Evolutionary conservation across 1,140 invertebrate genomes (phyloP).

Genomic region (Reticulitermes speratus): DNA sequence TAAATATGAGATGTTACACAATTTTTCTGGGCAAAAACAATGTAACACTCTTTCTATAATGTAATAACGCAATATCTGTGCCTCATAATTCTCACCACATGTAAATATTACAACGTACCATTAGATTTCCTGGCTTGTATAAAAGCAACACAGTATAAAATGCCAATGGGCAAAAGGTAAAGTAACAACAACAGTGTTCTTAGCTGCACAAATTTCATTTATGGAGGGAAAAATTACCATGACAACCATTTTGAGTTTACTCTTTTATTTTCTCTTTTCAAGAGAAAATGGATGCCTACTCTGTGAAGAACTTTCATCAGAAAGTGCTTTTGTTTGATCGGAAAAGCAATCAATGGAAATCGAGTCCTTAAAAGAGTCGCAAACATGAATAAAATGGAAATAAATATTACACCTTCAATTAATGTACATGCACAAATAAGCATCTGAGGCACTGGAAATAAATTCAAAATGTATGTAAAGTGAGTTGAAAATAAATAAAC

Average conservation of each 20-base stretch:
- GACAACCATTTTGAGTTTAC: constrained; percentile 3
- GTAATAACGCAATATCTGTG: neutral
- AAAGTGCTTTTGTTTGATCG: neutral
- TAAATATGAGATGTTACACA: neutral
- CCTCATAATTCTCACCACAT: neutral
- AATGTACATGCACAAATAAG: neutral
- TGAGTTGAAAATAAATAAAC: neutral
- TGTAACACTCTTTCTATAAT: neutral
- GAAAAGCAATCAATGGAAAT: neutral
- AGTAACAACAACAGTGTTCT: constrained; percentile 21
- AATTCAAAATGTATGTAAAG: constrained; percentile 2
- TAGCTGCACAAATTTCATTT: constrained; percentile 26
- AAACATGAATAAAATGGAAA: neutral
- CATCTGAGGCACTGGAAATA: neutral
- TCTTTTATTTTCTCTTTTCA: neutral
- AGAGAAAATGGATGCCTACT: neutral
- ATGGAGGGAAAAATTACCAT: constrained; percentile 27
- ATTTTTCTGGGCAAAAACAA: neutral
- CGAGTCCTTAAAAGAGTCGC: neutral
- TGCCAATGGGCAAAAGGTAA: constrained; percentile 24
- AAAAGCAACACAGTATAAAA: constrained; percentile 27
- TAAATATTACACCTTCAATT: constrained; percentile 14
- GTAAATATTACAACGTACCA: neutral
- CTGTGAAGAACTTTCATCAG: neutral
- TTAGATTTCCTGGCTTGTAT: neutral